A percentile compares a stretch with the other conserved stretches of the same genome.
Conservation (phyloP, 2,113 vertebrate genomes). For the Bufo gargarizans region DNA sequence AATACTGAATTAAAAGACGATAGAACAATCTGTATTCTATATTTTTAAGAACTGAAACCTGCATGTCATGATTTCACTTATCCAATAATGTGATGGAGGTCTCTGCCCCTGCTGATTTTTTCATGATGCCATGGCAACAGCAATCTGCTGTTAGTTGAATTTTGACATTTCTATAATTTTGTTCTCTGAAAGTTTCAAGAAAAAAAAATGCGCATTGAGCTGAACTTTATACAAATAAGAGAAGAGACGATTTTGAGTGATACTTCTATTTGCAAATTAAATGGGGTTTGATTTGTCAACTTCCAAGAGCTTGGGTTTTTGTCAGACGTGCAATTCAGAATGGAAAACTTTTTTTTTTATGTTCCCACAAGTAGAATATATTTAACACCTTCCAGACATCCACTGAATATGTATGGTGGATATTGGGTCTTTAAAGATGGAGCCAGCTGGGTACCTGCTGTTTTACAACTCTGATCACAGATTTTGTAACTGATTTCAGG, state of each 20-base stretch:
- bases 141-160: conserved; percentile 26
- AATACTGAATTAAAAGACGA: conserved; percentile 12
- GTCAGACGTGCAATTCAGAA: too few relatives aligned
- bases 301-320: too few relatives aligned
- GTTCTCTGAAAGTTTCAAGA: conserved; percentile 34
- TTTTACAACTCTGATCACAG: too few relatives aligned
- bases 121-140: conserved; percentile 52
- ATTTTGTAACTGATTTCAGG: too few relatives aligned
- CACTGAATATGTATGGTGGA: too few relatives aligned
- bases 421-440: too few relatives aligned
- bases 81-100: conserved; percentile 41
- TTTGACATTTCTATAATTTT: conserved; percentile 55
- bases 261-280: not conserved
- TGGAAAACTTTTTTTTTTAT: too few relatives aligned
- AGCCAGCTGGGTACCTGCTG: too few relatives aligned
- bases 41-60: conserved; percentile 42
- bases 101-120: conserved; percentile 50
- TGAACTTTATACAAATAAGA: conserved; percentile 16
- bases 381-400: too few relatives aligned
- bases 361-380: too few relatives aligned
- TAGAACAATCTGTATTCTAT: conserved; percentile 44
- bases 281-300: too few relatives aligned
- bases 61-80: conserved; percentile 55
- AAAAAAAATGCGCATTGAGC: conserved; percentile 16
- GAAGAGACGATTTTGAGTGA: not conserved